phyloP scores from a whole-genome alignment of 2,888 invertebrate species.

The Agriopis marginaria region DNA sequence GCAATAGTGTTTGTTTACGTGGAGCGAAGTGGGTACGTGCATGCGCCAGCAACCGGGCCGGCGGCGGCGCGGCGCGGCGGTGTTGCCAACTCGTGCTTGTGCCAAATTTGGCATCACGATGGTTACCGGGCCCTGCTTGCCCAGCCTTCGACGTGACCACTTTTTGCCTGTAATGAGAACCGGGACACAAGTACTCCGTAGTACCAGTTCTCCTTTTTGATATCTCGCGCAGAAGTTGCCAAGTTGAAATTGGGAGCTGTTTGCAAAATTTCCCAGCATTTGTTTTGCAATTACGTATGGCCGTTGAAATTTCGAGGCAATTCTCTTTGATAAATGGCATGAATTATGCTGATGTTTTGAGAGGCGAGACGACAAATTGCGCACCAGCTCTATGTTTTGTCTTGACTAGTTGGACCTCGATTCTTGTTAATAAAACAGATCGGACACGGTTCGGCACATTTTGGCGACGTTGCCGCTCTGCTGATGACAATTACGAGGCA shows the following conservation, averaged over 20 bases:
- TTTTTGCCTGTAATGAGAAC: constrained; percentile 62
- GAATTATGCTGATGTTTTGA: constrained; percentile 35
- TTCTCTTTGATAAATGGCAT: constrained; percentile 35
- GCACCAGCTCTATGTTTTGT: constrained; percentile 17
- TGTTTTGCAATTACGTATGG: constrained; percentile 39
- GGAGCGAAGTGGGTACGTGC: constrained; percentile 68
- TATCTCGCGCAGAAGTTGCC: constrained; percentile 45
- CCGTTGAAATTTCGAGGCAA: constrained; percentile 27
- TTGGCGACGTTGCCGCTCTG: constrained; percentile 34
- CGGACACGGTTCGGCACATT: constrained; percentile 34
- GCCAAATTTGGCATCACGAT: constrained; percentile 76
- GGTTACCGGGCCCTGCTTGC: constrained; percentile 53
- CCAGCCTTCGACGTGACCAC: constrained; percentile 52
- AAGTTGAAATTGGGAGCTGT: constrained; percentile 33
- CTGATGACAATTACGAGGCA: constrained; percentile 20
- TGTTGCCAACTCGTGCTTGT: constrained; percentile 80
- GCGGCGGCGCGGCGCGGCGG: constrained; percentile 51
- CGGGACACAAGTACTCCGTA: constrained; percentile 47
- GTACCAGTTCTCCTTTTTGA: constrained; percentile 51
- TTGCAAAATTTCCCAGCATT: constrained; percentile 36
- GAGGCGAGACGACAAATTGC: constrained; percentile 20
- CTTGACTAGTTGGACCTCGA: constrained; percentile 14
- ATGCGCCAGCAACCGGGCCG: constrained; percentile 59
- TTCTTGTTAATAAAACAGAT: constrained; percentile 7
- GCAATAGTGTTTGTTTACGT: constrained; percentile 81